phyloP scores from a whole-genome alignment of 2,797 vertebrate genomes.

The Pogoniulus pusillus region DNA sequence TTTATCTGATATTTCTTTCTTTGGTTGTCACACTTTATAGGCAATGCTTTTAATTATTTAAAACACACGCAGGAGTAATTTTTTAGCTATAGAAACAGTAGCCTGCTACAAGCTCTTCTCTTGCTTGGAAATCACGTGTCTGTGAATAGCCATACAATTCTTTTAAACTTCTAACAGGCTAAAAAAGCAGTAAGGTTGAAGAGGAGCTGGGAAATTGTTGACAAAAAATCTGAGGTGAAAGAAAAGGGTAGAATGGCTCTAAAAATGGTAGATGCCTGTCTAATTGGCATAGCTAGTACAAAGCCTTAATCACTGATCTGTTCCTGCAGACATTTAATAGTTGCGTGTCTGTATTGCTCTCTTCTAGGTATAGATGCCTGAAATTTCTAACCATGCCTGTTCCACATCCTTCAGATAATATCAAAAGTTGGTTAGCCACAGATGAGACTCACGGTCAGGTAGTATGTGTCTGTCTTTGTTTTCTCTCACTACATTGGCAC shows the following conservation, averaged over 20 bases:
- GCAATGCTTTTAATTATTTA: neutral
- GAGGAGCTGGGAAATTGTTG: neutral
- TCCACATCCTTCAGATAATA: conserved; percentile 39
- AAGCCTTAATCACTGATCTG: neutral
- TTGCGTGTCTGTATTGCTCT: rapidly evolving
- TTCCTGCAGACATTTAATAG: neutral
- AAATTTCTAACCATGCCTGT: conserved; percentile 28
- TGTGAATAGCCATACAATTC: neutral
- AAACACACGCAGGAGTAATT: neutral
- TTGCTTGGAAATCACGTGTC: neutral
- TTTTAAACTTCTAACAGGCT: neutral
- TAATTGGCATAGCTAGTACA: neutral
- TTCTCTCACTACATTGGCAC: neutral
- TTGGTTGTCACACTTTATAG: neutral
- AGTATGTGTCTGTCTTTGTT: neutral
- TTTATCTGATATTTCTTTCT: neutral
- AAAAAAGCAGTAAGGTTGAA: neutral
- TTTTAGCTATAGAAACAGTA: neutral
- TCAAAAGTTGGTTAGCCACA: conserved; percentile 48
- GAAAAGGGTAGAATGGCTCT: neutral
- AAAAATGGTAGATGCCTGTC: neutral
- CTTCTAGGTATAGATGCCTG: conserved; percentile 32
- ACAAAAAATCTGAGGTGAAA: neutral
- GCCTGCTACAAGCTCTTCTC: neutral
- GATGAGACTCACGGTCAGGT: conserved; percentile 28